Evolutionary conservation across 2,888 invertebrate species (phyloP).

Genomic region (Noctua pronuba): DNA sequence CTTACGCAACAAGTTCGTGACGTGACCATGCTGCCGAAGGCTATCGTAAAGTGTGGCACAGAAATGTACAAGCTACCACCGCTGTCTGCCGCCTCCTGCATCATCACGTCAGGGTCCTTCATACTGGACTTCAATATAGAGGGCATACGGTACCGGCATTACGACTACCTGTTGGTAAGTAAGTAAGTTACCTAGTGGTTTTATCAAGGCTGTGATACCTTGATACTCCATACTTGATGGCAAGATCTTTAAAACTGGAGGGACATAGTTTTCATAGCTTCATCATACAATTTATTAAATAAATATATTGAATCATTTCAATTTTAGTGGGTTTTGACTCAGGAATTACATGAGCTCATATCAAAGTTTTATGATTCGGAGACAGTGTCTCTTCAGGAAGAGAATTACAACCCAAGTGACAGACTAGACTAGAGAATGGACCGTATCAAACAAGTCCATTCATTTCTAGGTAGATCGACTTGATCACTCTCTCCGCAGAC

Average conservation of each 20-base stretch:
- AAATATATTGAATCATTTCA: not conserved
- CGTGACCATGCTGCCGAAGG: constrained; percentile 82
- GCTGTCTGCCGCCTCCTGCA: constrained; percentile 84
- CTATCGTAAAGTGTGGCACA: constrained; percentile 87
- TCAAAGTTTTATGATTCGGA: not conserved
- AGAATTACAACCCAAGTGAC: not conserved
- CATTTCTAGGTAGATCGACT: not conserved
- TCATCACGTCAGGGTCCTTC: constrained; percentile 86
- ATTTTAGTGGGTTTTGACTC: not conserved
- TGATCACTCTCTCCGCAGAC: not conserved
- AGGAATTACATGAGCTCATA: not conserved
- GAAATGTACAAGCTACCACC: constrained; percentile 88
- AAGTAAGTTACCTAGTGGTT: not conserved
- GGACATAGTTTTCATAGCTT: too few relatives aligned
- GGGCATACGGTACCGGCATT: constrained; percentile 85
- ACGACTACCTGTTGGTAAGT: constrained; percentile 84
- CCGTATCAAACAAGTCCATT: not conserved
- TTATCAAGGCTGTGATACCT: not conserved
- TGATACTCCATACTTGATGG: not conserved
- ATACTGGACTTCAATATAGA: constrained; percentile 88
- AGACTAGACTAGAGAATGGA: not conserved
- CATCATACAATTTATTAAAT: not conserved
- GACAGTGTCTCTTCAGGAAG: not conserved
- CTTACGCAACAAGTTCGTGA: constrained; percentile 81
- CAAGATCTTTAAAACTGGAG: not conserved